Evolutionary conservation across 2,113 vertebrate species (phyloP).

Genomic region (Callaeas wilsoni): DNA sequence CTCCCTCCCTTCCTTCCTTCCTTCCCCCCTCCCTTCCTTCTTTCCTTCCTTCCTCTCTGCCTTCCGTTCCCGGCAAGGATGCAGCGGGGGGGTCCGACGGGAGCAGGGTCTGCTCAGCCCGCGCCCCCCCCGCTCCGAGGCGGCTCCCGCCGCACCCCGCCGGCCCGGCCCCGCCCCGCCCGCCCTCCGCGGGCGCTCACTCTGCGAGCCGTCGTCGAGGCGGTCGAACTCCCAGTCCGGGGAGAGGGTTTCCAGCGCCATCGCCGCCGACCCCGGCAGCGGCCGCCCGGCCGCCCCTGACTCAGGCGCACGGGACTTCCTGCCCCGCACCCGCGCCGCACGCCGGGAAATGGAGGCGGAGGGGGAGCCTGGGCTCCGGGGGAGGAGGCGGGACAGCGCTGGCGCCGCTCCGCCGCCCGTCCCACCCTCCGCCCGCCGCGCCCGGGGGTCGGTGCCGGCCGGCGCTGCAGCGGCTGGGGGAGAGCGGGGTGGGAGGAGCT

Average conservation of each 20-base stretch:
- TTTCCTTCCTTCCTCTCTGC: too few species aligned
- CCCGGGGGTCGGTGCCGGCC: rapidly evolving
- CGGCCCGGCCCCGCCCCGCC: neutral
- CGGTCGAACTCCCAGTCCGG: constrained; percentile 97
- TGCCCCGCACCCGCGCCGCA: constrained; percentile 25
- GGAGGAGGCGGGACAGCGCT: neutral
- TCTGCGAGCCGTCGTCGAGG: constrained; percentile 95
- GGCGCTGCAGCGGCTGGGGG: neutral
- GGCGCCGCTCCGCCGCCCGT: neutral
- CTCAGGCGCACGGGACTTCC: constrained; percentile 57
- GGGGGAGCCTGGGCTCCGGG: neutral
- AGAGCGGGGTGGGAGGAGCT: neutral
- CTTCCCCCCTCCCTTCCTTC: too few species aligned
- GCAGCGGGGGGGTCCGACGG: neutral
- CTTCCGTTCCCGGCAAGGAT: neutral
- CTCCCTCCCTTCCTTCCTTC: too few species aligned
- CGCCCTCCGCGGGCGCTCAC: constrained; percentile 69
- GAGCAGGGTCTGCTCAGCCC: neutral
- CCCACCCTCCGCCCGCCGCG: neutral
- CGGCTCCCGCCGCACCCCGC: neutral
- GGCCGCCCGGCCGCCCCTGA: constrained; percentile 43
- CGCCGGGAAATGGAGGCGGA: constrained; percentile 68
- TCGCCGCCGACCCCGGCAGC: constrained; percentile 26
- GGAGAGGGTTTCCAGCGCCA: constrained; percentile 88
- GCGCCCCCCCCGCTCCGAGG: neutral